Percentiles rank a stretch among this genome's conserved stretches.
phyloP scores from a whole-genome alignment of 2,113 vertebrate genomes.

The Vireo altiloquus region DNA sequence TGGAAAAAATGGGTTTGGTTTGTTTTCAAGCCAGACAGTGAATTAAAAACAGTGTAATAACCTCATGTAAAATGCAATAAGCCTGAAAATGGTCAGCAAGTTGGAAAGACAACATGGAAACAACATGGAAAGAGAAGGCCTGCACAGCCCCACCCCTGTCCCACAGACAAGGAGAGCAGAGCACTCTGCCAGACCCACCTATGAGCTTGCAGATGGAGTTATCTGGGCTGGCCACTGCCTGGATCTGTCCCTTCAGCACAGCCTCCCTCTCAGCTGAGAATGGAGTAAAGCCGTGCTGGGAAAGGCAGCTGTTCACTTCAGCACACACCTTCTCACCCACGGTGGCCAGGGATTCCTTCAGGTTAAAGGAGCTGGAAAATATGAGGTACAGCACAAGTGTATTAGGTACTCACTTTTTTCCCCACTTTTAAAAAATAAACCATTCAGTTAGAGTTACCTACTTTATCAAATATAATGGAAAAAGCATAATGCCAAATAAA shows the following conservation, averaged over 20 bases:
- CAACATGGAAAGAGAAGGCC: neutral
- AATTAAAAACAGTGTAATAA: fast-evolving
- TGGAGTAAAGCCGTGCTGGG: slow-evolving; percentile 78
- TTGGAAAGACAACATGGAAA: neutral
- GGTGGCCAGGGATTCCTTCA: slow-evolving; percentile 79
- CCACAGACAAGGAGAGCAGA: neutral
- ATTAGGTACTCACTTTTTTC: neutral
- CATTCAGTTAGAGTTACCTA: neutral
- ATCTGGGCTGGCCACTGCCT: slow-evolving; percentile 71
- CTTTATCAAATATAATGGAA: neutral
- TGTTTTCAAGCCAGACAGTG: neutral
- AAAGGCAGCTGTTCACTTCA: slow-evolving; percentile 82
- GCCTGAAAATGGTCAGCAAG: neutral
- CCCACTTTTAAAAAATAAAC: neutral
- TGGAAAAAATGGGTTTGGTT: slow-evolving; percentile 57
- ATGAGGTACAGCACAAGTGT: neutral
- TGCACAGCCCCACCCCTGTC: neutral
- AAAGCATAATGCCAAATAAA: neutral
- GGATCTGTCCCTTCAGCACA: slow-evolving; percentile 87
- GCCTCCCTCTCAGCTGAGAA: slow-evolving; percentile 74
- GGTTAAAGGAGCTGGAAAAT: slow-evolving; percentile 76
- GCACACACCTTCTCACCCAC: slow-evolving; percentile 86
- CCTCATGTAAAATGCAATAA: neutral
- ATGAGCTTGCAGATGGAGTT: slow-evolving; percentile 87
- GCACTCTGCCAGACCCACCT: slow-evolving; percentile 69